phyloP scores from a whole-genome alignment of 2,888 invertebrate species.

The Trachelus iudaicus region DNA sequence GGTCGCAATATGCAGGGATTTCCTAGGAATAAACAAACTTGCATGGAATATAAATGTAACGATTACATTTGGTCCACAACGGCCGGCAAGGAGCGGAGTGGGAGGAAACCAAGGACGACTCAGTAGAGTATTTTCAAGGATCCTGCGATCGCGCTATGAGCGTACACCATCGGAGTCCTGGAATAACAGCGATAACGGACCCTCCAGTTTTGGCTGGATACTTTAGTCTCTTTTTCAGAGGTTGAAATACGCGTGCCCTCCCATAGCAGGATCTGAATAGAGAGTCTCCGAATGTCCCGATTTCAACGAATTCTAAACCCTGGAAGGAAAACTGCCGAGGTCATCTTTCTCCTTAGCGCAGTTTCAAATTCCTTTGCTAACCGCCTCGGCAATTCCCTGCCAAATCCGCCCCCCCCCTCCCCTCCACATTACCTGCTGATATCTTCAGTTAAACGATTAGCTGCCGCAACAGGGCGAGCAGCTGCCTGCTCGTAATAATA shows the following conservation, averaged over 20 bases:
- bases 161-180: background rate
- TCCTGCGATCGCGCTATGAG: background rate
- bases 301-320: too few relatives aligned
- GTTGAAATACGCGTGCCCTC: background rate
- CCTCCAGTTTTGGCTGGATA: too few relatives aligned
- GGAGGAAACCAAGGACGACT: background rate
- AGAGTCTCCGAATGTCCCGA: too few relatives aligned
- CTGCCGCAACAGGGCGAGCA: background rate
- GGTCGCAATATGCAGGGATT: constrained; percentile 44
- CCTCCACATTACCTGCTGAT: too few relatives aligned
- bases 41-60: constrained; percentile 57
- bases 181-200: background rate
- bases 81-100: background rate
- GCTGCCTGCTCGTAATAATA: background rate
- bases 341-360: too few relatives aligned
- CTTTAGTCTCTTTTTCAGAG: background rate
- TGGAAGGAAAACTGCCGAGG: too few relatives aligned
- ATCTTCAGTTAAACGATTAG: background rate
- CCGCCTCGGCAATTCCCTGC: too few relatives aligned
- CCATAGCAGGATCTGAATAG: too few relatives aligned
- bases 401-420: too few relatives aligned
- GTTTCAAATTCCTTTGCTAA: too few relatives aligned
- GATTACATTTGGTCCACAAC: constrained; percentile 44
- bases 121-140: background rate
- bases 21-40: constrained; percentile 39